These are phyloP conservation scores for Gastracanthus pulcherrimus DNA, from an alignment of 2,888 invertebrate species.

Conservation along the genomic window DNA sequence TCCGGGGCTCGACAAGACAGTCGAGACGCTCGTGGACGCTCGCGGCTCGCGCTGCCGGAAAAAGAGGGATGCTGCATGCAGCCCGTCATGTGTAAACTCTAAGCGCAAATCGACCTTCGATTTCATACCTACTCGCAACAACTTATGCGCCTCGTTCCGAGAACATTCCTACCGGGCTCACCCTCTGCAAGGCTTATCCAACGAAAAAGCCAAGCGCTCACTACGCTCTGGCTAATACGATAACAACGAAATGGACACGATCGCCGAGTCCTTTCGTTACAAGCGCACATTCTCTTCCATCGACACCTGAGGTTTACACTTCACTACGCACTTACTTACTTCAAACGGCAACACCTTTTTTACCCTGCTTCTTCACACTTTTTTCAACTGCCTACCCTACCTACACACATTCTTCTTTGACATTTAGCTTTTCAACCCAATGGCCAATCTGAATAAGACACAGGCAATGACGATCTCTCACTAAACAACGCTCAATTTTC, in stretches of 20 bases:
- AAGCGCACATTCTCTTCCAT: background rate
- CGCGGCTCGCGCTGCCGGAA: background rate
- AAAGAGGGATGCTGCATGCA: background rate
- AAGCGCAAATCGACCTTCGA: background rate
- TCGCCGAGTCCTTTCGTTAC: conserved; percentile 5
- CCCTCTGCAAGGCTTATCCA: background rate
- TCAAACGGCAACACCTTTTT: too few relatives aligned
- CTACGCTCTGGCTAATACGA: background rate
- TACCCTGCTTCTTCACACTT: background rate
- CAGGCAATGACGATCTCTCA: background rate
- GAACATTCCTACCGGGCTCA: background rate
- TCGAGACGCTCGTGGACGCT: background rate
- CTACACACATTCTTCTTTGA: background rate
- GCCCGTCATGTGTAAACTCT: background rate
- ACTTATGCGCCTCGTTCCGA: background rate
- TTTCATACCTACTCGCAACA: too few relatives aligned
- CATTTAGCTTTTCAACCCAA: background rate
- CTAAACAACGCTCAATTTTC: background rate
- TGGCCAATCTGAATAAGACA: background rate
- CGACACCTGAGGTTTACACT: conserved; percentile 3
- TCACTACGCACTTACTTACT: background rate
- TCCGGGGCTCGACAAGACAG: background rate
- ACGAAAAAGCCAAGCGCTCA: background rate
- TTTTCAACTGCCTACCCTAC: background rate
- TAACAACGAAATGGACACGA: conserved; percentile 20